Conservation (phyloP, 2,888 invertebrate species). For the Molorchus minor region DNA sequence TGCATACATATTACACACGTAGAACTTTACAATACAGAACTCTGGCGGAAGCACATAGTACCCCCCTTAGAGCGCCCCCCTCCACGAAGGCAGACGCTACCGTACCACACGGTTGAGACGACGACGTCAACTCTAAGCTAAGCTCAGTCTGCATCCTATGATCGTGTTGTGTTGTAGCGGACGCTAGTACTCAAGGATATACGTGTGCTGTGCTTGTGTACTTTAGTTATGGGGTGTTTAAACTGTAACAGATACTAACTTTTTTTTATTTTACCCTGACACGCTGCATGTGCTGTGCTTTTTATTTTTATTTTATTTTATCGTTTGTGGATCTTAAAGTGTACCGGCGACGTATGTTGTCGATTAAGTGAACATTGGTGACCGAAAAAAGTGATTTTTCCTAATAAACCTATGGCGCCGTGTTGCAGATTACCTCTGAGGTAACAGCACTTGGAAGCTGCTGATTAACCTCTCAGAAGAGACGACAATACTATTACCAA, state of each 20-base stretch:
- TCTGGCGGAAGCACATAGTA: slow-evolving; percentile 57
- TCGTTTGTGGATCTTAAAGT: slow-evolving; percentile 45
- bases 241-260: slow-evolving; percentile 40
- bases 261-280: slow-evolving; percentile 38
- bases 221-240: slow-evolving; percentile 52
- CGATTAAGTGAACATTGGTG: slow-evolving; percentile 36
- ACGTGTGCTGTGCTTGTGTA: slow-evolving; percentile 46
- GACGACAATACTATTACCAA: slow-evolving; percentile 32
- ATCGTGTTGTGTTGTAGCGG: slow-evolving; percentile 36
- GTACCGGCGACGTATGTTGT: slow-evolving; percentile 41
- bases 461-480: slow-evolving; percentile 53
- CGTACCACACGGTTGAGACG: slow-evolving; percentile 56
- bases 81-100: slow-evolving; percentile 55
- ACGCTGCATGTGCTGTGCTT: slow-evolving; percentile 52
- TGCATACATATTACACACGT: slow-evolving; percentile 34
- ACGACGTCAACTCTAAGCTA: slow-evolving; percentile 47
- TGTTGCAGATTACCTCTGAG: slow-evolving; percentile 61
- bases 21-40: slow-evolving; percentile 34
- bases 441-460: slow-evolving; percentile 61
- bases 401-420: slow-evolving; percentile 62
- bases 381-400: slow-evolving; percentile 35
- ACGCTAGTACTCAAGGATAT: slow-evolving; percentile 40
- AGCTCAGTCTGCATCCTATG: slow-evolving; percentile 58
- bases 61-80: slow-evolving; percentile 61
- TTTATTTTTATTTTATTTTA: slow-evolving; percentile 9